A percentile compares a stretch with the other conserved stretches of the same genome.
These are phyloP conservation scores for Pollimyrus isidori DNA, from an alignment of 2,113 vertebrate genomes.

Conservation along the genomic window DNA sequence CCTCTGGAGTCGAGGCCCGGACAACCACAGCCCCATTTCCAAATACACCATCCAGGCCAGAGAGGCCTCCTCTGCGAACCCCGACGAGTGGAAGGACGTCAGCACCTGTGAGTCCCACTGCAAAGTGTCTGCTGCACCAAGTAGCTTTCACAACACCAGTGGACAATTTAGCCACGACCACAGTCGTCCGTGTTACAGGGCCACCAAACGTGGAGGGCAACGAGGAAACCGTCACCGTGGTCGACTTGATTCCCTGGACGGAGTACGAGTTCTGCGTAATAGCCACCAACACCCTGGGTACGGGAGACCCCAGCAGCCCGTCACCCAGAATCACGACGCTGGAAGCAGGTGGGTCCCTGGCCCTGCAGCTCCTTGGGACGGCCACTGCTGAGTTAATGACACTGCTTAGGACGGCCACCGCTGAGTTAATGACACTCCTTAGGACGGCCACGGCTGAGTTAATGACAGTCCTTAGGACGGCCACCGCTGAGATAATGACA, in stretches of 20 bases:
- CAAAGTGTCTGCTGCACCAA: background rate
- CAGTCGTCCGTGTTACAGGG: constrained; percentile 51
- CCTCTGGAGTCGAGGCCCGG: constrained; percentile 87
- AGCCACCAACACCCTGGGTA: constrained; percentile 85
- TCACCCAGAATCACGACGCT: constrained; percentile 74
- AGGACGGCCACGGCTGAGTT: background rate
- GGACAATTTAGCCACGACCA: background rate
- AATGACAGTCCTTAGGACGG: no score
- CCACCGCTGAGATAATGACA: no score
- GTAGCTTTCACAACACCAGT: background rate
- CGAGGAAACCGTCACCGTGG: constrained; percentile 74
- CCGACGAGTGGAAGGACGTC: constrained; percentile 75
- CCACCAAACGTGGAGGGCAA: constrained; percentile 86
- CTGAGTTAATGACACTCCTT: background rate
- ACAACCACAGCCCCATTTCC: constrained; percentile 95
- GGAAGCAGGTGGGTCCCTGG: constrained; percentile 67
- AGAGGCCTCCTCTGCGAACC: constrained; percentile 58
- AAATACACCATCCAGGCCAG: constrained; percentile 84
- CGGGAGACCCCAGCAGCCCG: constrained; percentile 79
- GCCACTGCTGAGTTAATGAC: background rate
- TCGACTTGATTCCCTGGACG: constrained; percentile 86
- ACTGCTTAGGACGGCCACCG: background rate
- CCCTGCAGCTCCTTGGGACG: background rate
- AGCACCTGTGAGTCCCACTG: constrained; percentile 68
- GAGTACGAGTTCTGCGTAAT: constrained; percentile 93